Percentiles rank a stretch among this genome's conserved stretches.
Conservation (phyloP, 2,797 vertebrate species). For the Jordanella pulchra region DNA sequence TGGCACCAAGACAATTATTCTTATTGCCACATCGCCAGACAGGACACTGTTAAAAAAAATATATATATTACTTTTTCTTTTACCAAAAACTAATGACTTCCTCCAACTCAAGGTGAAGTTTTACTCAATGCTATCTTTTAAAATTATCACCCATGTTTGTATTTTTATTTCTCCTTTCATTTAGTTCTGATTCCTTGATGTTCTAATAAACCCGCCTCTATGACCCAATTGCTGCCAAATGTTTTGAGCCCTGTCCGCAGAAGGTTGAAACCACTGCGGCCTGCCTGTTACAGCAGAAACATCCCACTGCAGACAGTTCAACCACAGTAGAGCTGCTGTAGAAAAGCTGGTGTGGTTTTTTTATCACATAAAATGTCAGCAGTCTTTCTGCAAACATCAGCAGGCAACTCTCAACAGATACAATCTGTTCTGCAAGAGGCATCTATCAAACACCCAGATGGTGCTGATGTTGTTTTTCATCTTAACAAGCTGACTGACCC, state of each 20-base stretch:
- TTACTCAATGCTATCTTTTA: no score
- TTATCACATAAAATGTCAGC: slow-evolving; percentile 12
- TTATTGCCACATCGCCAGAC: no score
- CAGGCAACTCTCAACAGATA: slow-evolving; percentile 69
- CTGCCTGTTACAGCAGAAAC: background rate
- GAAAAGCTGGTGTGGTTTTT: slow-evolving; percentile 13
- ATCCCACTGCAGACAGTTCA: background rate
- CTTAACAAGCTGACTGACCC: slow-evolving; percentile 74
- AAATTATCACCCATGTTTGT: background rate
- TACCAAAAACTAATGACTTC: no score
- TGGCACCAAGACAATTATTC: no score
- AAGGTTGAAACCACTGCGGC: background rate
- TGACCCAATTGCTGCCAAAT: background rate
- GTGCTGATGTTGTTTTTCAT: slow-evolving; percentile 19
- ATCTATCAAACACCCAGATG: slow-evolving; percentile 45
- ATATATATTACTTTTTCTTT: no score
- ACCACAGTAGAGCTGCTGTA: background rate
- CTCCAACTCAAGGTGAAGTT: no score
- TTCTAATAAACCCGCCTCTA: background rate
- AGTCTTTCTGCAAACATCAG: slow-evolving; percentile 23
- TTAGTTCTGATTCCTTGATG: background rate
- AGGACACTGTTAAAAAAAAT: no score
- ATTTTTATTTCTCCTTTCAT: background rate
- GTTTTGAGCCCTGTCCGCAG: background rate
- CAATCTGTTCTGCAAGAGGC: slow-evolving; percentile 24